Evolutionary conservation across 2,797 vertebrate genomes (phyloP).

Genomic region (Alouatta caraya): DNA sequence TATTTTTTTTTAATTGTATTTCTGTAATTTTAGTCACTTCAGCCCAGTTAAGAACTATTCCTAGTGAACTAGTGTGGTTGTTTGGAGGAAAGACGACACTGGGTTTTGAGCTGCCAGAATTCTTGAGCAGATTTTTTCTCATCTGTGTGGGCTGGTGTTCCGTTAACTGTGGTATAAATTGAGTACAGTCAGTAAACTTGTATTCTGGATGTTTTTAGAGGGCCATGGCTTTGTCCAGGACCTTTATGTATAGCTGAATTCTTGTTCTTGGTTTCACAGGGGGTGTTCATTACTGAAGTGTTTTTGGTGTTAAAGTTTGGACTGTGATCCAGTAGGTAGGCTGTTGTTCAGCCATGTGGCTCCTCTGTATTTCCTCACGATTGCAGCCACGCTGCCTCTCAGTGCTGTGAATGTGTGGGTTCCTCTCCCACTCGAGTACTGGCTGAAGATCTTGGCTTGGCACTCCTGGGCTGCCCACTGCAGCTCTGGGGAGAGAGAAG

Average conservation of each 20-base stretch:
- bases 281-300: not conserved
- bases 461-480: not conserved
- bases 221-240: not conserved
- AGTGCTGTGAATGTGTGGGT: not conserved
- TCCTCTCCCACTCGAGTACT: not conserved
- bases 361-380: not conserved
- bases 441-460: not conserved
- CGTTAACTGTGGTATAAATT: not conserved
- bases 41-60: not conserved
- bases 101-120: not conserved
- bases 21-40: not conserved
- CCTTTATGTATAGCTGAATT: not conserved
- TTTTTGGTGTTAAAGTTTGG: not conserved
- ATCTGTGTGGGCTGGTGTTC: not conserved
- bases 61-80: not conserved
- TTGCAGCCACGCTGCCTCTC: not conserved
- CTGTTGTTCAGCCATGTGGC: not conserved
- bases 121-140: not conserved
- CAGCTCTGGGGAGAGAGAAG: not conserved
- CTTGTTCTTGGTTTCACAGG: not conserved
- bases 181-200: not conserved
- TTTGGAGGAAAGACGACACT: not conserved
- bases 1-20: not conserved
- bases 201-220: not conserved
- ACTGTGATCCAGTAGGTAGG: not conserved